A percentile compares a stretch with the other conserved stretches of the same genome.
These are phyloP conservation scores for Tridacna gigas DNA, from an alignment of 2,888 invertebrate species.

Conservation along the genomic window DNA sequence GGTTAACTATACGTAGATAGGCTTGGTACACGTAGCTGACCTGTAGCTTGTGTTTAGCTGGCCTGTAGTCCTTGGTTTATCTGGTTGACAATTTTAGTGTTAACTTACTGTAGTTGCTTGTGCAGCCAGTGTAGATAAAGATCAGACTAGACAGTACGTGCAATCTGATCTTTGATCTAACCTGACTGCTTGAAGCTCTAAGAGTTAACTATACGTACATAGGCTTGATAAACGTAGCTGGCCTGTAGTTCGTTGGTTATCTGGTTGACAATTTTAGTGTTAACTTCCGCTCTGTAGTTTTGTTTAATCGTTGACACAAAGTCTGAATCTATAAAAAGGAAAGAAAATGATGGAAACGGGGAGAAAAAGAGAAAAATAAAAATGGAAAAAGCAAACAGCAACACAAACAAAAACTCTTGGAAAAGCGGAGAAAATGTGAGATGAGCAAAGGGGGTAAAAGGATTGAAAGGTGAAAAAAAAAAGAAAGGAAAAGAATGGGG, in stretches of 20 bases:
- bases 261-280: constrained; percentile 82
- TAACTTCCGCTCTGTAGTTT: constrained; percentile 86
- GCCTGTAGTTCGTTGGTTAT: constrained; percentile 75
- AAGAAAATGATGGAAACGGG: background rate
- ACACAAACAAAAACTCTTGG: background rate
- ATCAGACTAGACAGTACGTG: no score
- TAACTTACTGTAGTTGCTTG: no score
- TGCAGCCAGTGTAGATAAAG: no score
- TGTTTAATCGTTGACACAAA: constrained; percentile 32
- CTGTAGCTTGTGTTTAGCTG: no score
- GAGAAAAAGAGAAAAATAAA: background rate
- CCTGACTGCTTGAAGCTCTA: no score
- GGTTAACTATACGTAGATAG: no score
- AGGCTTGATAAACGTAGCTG: constrained; percentile 79
- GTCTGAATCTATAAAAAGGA: constrained; percentile 11
- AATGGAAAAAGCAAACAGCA: background rate
- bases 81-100: no score
- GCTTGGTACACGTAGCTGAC: no score
- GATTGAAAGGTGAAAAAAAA: no score
- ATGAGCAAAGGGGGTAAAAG: background rate
- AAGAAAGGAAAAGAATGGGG: no score
- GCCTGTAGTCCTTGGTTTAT: no score
- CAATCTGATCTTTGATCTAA: no score
- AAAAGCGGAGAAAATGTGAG: background rate
- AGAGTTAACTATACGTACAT: constrained; percentile 70